Percentiles rank a stretch among this genome's conserved stretches.
Conservation (phyloP, 2,797 vertebrate species). For the Dicrostonyx torquatus region DNA sequence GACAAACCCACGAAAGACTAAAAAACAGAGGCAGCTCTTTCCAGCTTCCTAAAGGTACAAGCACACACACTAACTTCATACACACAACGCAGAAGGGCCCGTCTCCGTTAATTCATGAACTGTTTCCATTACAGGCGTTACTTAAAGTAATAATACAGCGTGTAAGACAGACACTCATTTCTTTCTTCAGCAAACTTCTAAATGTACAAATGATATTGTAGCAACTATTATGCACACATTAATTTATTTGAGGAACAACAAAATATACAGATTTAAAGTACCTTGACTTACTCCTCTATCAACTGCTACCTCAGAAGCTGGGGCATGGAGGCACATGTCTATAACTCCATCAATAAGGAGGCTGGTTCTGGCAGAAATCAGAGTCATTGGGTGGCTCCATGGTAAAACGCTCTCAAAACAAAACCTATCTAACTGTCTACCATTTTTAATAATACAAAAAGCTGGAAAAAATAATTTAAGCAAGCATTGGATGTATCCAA, state of each 20-base stretch:
- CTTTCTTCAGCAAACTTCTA: conserved; percentile 2
- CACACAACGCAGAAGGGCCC: background rate
- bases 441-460: background rate
- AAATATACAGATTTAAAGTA: conserved; percentile 2
- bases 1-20: conserved; percentile 12
- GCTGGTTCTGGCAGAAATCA: background rate
- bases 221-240: background rate
- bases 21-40: background rate
- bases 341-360: background rate
- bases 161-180: background rate
- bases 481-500: background rate
- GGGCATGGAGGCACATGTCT: background rate
- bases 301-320: background rate
- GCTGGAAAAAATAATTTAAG: background rate
- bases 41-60: background rate
- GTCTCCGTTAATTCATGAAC: conserved; percentile 17
- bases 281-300: background rate
- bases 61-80: background rate
- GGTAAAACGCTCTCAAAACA: background rate
- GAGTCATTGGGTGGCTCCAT: background rate
- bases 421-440: background rate
- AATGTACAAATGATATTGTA: background rate
- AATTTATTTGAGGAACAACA: conserved; percentile 35
- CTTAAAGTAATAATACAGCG: background rate
- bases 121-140: background rate